Percentiles rank a stretch among this genome's conserved stretches.
These are phyloP conservation scores for Mamestra configurata DNA, from an alignment of 1,140 invertebrate genomes.

Conservation along the genomic window DNA sequence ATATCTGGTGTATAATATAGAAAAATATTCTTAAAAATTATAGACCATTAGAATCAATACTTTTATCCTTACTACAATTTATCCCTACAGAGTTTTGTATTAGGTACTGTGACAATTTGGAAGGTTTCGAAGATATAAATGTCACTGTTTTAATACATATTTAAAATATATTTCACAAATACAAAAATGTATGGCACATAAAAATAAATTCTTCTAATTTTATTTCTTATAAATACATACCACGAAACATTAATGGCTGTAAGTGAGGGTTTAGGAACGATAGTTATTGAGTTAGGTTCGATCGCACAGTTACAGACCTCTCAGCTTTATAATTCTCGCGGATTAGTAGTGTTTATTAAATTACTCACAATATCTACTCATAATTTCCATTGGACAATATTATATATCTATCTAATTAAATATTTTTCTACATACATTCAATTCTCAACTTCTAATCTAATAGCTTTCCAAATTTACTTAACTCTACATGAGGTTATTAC, in stretches of 20 bases:
- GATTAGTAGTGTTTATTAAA: neutral
- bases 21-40: conserved; percentile 32
- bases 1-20: conserved; percentile 19
- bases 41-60: conserved; percentile 27
- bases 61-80: neutral
- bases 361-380: conserved; percentile 23
- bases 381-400: neutral
- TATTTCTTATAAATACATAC: conserved; percentile 28
- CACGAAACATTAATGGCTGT: neutral
- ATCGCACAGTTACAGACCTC: neutral
- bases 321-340: neutral
- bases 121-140: neutral
- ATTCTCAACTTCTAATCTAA: conserved; percentile 26
- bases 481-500: conserved; percentile 1
- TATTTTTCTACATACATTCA: conserved; percentile 12
- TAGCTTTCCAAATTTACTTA: conserved; percentile 23
- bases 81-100: neutral
- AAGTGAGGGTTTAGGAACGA: conserved; percentile 41
- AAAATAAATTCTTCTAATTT: conserved; percentile 55
- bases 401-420: conserved; percentile 1
- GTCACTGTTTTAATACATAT: neutral
- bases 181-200: conserved; percentile 59
- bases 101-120: neutral
- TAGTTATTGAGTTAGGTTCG: neutral
- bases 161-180: conserved; percentile 3